These are phyloP conservation scores for Alouatta palliata DNA, from an alignment of 2,113 vertebrate genomes.

Conservation along the genomic window DNA sequence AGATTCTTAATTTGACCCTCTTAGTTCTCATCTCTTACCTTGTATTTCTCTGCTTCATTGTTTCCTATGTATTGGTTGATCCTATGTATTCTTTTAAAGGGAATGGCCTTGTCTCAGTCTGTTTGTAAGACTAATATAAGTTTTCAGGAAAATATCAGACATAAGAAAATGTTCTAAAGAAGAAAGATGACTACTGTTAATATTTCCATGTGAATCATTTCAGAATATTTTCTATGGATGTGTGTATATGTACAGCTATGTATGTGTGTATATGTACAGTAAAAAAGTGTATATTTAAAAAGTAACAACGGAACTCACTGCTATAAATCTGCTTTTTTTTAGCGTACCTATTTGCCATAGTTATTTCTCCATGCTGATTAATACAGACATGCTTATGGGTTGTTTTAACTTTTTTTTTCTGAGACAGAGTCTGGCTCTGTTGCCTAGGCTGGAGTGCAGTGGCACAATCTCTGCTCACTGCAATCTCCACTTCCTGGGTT, in stretches of 20 bases:
- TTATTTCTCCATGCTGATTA: not conserved
- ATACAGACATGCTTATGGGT: not conserved
- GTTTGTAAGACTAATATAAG: not conserved
- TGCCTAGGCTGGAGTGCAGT: too few relatives aligned
- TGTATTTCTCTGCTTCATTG: not conserved
- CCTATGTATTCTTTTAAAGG: not conserved
- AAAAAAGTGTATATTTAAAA: not conserved
- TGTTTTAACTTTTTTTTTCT: not conserved
- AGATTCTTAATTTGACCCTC: not conserved
- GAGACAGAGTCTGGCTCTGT: too few relatives aligned
- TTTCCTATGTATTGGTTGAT: not conserved
- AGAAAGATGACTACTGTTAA: not conserved
- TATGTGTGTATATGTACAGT: not conserved
- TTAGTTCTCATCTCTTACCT: not conserved
- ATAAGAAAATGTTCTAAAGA: not conserved
- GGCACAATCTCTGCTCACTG: rapidly evolving
- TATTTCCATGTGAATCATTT: not conserved
- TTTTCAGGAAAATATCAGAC: not conserved
- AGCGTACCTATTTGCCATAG: not conserved
- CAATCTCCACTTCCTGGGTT: too few relatives aligned
- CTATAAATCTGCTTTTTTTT: not conserved
- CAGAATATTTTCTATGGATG: not conserved
- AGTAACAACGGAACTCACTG: not conserved
- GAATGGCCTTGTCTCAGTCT: not conserved
- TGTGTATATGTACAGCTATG: not conserved